These are phyloP conservation scores for Gisinianus flammeolus DNA, from an alignment of 2,888 invertebrate genomes.

Conservation along the genomic window DNA sequence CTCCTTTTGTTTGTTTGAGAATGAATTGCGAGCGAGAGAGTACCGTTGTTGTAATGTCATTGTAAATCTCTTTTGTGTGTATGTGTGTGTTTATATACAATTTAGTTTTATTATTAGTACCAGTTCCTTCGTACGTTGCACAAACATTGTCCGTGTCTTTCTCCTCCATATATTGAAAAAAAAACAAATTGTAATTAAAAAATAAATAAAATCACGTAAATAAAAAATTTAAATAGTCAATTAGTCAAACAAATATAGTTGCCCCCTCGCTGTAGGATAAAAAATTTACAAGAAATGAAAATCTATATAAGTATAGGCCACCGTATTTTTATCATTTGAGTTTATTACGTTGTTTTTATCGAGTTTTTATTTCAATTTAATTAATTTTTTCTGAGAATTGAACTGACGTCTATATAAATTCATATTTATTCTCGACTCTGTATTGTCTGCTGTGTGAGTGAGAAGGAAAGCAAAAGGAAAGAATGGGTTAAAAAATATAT, in stretches of 20 bases:
- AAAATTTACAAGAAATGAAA: not conserved
- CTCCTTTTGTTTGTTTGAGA: not conserved
- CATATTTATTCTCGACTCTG: not conserved
- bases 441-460: not conserved
- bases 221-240: not conserved
- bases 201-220: not conserved
- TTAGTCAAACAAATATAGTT: not conserved
- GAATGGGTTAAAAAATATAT: not conserved
- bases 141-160: conserved; percentile 39
- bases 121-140: conserved; percentile 1
- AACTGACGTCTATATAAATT: no score
- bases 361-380: no score
- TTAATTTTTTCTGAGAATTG: no score
- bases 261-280: not conserved
- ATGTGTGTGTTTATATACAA: not conserved
- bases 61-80: not conserved
- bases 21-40: not conserved
- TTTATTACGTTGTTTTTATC: no score
- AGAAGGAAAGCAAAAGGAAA: not conserved
- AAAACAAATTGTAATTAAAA: conserved; percentile 5
- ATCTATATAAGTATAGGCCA: no score
- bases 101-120: not conserved
- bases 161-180: conserved; percentile 21
- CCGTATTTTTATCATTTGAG: no score
- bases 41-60: not conserved